A percentile compares a stretch with the other conserved stretches of the same genome.
phyloP scores from a whole-genome alignment of 1,140 invertebrate genomes.

The Zelostemma sp. region DNA sequence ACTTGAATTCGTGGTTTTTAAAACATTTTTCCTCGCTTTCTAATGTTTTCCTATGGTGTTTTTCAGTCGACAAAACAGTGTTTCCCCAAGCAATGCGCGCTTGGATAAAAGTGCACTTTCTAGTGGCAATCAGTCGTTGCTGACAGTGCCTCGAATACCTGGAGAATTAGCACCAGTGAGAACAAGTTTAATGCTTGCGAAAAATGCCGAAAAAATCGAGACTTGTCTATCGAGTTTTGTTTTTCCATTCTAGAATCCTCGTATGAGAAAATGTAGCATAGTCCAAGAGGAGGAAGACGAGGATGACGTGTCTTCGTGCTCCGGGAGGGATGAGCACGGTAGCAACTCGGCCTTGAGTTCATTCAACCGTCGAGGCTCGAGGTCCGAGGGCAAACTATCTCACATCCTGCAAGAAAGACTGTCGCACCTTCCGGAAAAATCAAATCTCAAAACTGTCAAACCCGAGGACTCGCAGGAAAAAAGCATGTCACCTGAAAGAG shows the following conservation, averaged over 20 bases:
- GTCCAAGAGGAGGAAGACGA: constrained; percentile 88
- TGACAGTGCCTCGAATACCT: constrained; percentile 74
- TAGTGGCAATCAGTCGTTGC: constrained; percentile 65
- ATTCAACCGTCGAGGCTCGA: constrained; percentile 71
- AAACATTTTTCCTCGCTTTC: no score
- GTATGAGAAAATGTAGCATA: constrained; percentile 88
- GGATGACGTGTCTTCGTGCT: constrained; percentile 71
- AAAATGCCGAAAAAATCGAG: no score
- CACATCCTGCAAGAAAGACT: constrained; percentile 63
- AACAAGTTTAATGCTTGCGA: constrained; percentile 31
- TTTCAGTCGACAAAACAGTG: constrained; percentile 54
- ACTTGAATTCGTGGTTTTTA: no score
- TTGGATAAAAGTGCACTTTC: constrained; percentile 65
- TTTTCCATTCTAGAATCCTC: constrained; percentile 65
- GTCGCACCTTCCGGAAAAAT: constrained; percentile 57
- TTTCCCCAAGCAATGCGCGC: constrained; percentile 57
- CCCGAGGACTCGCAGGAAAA: constrained; percentile 32
- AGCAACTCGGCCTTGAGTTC: constrained; percentile 66
- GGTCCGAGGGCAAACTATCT: constrained; percentile 74
- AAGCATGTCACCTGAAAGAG: constrained; percentile 20
- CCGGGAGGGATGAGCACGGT: constrained; percentile 70
- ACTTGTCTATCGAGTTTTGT: no score
- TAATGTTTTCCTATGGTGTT: no score
- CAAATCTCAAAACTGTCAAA: constrained; percentile 41
- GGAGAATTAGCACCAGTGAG: constrained; percentile 75